These are phyloP conservation scores for Lethocerus indicus DNA, from an alignment of 1,140 invertebrate genomes.

Conservation along the genomic window DNA sequence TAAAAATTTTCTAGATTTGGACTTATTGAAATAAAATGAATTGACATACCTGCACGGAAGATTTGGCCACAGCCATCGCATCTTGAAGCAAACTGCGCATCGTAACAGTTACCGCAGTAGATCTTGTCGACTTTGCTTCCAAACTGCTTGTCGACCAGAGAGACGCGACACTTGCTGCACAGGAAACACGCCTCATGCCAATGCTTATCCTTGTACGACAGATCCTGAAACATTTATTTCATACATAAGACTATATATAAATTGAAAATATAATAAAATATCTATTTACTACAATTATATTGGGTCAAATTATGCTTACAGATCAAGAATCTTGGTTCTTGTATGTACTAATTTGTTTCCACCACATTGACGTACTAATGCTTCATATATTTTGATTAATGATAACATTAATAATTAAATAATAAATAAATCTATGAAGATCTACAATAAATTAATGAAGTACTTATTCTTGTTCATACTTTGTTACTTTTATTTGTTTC, in stretches of 20 bases:
- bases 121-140: slow-evolving; percentile 94
- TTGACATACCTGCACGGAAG: slow-evolving; percentile 85
- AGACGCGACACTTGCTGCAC: slow-evolving; percentile 93
- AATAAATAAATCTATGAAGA: neutral
- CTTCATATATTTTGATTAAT: neutral
- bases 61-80: slow-evolving; percentile 98
- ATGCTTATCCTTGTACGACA: slow-evolving; percentile 99
- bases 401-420: neutral
- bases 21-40: neutral
- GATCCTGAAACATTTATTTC: slow-evolving; percentile 78
- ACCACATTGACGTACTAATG: too few relatives aligned
- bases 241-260: too few relatives aligned
- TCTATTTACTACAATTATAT: neutral
- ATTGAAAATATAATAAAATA: neutral
- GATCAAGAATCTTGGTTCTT: too few relatives aligned
- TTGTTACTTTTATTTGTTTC: too few relatives aligned
- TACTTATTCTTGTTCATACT: too few relatives aligned
- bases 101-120: slow-evolving; percentile 98
- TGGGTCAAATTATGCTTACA: neutral
- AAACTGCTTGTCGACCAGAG: slow-evolving; percentile 97
- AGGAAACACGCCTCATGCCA: slow-evolving; percentile 99
- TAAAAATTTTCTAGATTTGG: neutral
- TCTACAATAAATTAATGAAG: neutral
- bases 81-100: slow-evolving; percentile 93
- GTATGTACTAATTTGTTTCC: too few relatives aligned